Percentiles rank a stretch among this genome's conserved stretches.
phyloP scores from a whole-genome alignment of 2,113 vertebrate genomes.

The Henicopernis longicauda region DNA sequence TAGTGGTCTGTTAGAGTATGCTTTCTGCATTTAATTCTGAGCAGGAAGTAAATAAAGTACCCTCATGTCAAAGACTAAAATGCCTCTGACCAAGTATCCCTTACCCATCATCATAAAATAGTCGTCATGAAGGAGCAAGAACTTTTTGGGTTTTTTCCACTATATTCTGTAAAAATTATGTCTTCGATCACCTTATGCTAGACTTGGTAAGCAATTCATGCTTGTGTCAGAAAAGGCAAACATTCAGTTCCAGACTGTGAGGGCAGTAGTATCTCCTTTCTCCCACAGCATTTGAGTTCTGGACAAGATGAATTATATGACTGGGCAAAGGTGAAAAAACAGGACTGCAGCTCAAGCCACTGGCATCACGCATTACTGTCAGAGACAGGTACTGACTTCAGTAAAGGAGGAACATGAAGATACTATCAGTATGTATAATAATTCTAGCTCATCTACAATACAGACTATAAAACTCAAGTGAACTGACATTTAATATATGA shows the following conservation, averaged over 20 bases:
- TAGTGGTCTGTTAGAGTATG: neutral
- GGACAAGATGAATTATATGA: neutral
- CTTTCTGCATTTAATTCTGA: neutral
- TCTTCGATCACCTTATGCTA: neutral
- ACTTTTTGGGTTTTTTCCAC: neutral
- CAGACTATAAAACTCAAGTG: conserved; percentile 1
- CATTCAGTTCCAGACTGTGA: neutral
- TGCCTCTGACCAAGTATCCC: neutral
- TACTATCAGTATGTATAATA: neutral
- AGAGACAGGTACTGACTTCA: conserved; percentile 11
- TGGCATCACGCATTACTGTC: neutral
- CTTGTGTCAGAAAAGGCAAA: neutral
- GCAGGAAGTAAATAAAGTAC: neutral
- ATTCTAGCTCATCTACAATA: neutral
- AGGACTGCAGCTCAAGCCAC: neutral
- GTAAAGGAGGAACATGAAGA: neutral
- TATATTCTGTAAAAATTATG: neutral
- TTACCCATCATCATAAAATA: neutral
- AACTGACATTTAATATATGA: conserved; percentile 32
- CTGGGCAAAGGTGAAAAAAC: neutral
- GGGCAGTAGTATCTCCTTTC: neutral
- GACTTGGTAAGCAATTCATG: neutral
- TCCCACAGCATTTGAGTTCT: neutral
- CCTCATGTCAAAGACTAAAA: neutral
- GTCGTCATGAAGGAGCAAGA: neutral